These are phyloP conservation scores for Lepus oiostolus DNA, from an alignment of 2,797 vertebrate genomes.

Conservation along the genomic window DNA sequence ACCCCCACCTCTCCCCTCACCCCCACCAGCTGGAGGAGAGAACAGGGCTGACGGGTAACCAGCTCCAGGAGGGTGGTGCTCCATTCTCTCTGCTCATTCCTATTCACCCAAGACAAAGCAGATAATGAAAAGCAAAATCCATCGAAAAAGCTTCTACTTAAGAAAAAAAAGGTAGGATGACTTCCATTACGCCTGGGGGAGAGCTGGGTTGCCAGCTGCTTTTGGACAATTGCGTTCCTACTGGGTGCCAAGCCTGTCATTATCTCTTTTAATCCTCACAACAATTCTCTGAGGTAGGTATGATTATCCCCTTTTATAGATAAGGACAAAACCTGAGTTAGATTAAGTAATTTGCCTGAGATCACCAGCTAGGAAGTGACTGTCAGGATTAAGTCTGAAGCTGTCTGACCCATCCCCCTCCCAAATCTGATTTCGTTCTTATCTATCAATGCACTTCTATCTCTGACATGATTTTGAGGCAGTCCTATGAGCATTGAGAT, in stretches of 20 bases:
- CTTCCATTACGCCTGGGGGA: conserved; percentile 63
- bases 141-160: conserved; percentile 54
- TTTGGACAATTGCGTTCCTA: conserved; percentile 77
- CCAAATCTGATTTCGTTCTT: not conserved
- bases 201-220: conserved; percentile 71
- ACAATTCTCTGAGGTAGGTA: conserved; percentile 83
- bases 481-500: not conserved
- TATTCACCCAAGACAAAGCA: conserved; percentile 68
- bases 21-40: not conserved
- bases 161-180: conserved; percentile 53
- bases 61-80: not conserved
- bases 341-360: conserved; percentile 83
- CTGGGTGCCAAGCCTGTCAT: conserved; percentile 82
- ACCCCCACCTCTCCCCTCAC: not conserved
- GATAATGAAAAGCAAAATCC: conserved; percentile 67
- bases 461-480: not conserved
- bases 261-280: conserved; percentile 82
- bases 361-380: conserved; percentile 79
- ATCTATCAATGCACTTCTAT: not conserved
- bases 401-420: not conserved
- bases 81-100: conserved; percentile 56
- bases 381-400: conserved; percentile 68
- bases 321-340: conserved; percentile 79
- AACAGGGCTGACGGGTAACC: not conserved
- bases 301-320: conserved; percentile 80